Percentiles rank a stretch among this genome's conserved stretches.
Conservation (phyloP, 1,140 invertebrate genomes). For the Ooceraea biroi region DNA sequence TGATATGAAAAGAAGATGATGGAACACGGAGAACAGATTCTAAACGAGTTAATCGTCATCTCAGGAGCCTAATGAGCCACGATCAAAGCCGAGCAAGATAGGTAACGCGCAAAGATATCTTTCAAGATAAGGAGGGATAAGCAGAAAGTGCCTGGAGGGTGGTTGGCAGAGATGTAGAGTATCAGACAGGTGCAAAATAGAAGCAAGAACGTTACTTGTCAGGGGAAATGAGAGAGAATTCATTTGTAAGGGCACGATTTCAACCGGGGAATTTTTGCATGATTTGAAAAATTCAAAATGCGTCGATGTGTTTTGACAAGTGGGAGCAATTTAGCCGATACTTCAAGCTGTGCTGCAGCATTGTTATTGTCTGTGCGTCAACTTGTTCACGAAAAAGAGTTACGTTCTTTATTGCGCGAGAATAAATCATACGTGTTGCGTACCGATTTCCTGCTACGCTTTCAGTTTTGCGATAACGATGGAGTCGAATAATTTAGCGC, state of each 20-base stretch:
- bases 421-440: slow-evolving; percentile 49
- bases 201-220: not conserved
- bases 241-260: not conserved
- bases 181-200: not conserved
- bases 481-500: not conserved
- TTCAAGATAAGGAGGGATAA: not conserved
- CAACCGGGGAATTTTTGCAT: not conserved
- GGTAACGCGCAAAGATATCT: not conserved
- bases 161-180: too few species aligned
- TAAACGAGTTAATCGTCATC: not conserved
- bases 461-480: not conserved
- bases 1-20: not conserved
- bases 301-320: slow-evolving; percentile 39
- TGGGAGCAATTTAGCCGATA: slow-evolving; percentile 33
- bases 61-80: not conserved
- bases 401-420: not conserved
- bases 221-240: not conserved
- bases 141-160: too few species aligned
- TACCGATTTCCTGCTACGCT: slow-evolving; percentile 37
- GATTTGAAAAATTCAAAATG: not conserved
- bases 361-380: slow-evolving; percentile 23
- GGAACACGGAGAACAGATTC: too few species aligned
- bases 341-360: not conserved
- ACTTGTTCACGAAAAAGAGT: slow-evolving; percentile 16
- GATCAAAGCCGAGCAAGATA: not conserved